These are phyloP conservation scores for Leucosticte australis DNA, from an alignment of 2,113 vertebrate genomes.

Conservation along the genomic window DNA sequence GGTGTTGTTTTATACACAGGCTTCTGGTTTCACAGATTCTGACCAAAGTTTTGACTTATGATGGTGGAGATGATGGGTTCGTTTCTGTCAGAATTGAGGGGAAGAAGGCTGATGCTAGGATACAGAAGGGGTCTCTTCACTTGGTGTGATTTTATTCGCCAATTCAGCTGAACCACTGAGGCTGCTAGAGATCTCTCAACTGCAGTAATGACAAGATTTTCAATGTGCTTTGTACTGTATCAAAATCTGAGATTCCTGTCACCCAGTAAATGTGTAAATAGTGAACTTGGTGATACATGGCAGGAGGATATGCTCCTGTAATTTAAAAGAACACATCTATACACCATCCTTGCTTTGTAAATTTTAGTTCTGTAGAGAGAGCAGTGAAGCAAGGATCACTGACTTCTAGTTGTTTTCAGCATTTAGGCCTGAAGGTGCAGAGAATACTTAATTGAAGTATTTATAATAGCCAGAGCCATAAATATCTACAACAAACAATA, in stretches of 20 bases:
- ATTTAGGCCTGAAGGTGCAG: background rate
- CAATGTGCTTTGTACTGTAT: background rate
- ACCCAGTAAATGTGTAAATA: background rate
- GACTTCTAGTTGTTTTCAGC: background rate
- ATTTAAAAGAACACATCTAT: background rate
- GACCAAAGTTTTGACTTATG: background rate
- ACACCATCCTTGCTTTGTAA: background rate
- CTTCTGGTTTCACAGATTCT: background rate
- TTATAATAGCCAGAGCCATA: background rate
- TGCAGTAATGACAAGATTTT: background rate
- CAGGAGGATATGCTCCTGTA: background rate
- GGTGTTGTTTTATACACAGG: background rate
- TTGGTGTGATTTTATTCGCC: rapidly evolving
- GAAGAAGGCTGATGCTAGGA: background rate
- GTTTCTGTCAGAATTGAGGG: background rate
- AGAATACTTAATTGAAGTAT: background rate
- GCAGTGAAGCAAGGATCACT: background rate
- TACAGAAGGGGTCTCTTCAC: background rate
- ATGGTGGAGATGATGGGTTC: background rate
- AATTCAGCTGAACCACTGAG: background rate
- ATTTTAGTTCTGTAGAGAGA: background rate
- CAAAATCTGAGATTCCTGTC: background rate
- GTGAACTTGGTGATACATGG: background rate
- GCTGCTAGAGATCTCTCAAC: background rate
- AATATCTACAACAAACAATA: background rate